These are phyloP conservation scores for Misgurnus anguillicaudatus DNA, from an alignment of 2,113 vertebrate species.

Conservation along the genomic window DNA sequence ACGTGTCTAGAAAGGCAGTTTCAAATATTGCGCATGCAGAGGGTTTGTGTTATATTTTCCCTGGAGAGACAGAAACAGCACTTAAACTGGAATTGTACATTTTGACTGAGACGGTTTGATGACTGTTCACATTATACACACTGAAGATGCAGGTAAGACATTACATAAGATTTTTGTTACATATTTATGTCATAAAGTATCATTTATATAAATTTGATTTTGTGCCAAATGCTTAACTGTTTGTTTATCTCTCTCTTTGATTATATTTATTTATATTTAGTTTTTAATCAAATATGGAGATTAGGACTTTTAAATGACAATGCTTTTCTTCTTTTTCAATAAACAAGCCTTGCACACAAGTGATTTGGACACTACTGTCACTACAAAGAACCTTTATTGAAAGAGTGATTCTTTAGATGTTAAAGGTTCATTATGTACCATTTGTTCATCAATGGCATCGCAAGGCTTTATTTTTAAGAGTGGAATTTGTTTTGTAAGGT, in stretches of 20 bases:
- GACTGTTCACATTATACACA: neutral
- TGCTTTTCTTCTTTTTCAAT: too few relatives aligned
- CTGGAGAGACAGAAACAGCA: neutral
- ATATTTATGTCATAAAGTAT: neutral
- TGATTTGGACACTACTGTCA: too few relatives aligned
- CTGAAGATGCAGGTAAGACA: slow-evolving; percentile 34
- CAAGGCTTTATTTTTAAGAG: too few relatives aligned
- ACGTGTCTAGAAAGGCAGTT: neutral
- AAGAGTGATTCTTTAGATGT: too few relatives aligned
- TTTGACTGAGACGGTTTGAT: neutral
- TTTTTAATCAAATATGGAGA: too few relatives aligned
- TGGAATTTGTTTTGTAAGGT: too few relatives aligned
- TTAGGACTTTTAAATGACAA: too few relatives aligned
- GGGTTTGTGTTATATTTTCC: neutral
- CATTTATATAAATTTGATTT: neutral
- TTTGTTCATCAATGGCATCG: too few relatives aligned
- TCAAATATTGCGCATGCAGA: slow-evolving; percentile 18
- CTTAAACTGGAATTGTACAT: slow-evolving; percentile 12
- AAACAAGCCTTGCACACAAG: too few relatives aligned
- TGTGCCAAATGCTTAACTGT: neutral
- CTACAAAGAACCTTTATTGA: too few relatives aligned
- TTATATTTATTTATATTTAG: neutral
- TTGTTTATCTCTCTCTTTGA: neutral
- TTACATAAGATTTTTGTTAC: neutral
- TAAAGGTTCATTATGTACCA: too few relatives aligned